Evolutionary conservation across 2,888 invertebrate genomes (phyloP).

Genomic region (Drosophila affinis): DNA sequence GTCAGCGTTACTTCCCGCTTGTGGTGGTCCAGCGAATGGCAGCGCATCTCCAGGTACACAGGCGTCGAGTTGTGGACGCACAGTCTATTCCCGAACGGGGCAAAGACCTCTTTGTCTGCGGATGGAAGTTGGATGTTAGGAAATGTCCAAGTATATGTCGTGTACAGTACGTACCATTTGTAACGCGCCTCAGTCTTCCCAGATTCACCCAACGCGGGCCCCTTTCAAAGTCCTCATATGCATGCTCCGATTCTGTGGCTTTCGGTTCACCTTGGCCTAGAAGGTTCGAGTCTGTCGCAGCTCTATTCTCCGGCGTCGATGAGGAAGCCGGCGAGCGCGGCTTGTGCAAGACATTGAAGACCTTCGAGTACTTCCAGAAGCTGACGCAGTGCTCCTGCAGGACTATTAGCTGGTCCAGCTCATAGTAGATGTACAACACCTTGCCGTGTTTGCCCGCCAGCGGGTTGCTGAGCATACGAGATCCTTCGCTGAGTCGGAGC

Average conservation of each 20-base stretch:
- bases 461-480: slow-evolving; percentile 74
- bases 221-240: neutral
- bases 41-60: slow-evolving; percentile 82
- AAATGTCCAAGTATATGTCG: slow-evolving; percentile 34
- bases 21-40: slow-evolving; percentile 74
- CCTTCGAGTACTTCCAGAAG: slow-evolving; percentile 82
- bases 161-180: slow-evolving; percentile 65
- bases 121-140: neutral
- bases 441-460: slow-evolving; percentile 75
- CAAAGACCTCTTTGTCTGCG: slow-evolving; percentile 79
- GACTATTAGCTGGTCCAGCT: slow-evolving; percentile 80
- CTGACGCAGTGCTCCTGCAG: slow-evolving; percentile 79
- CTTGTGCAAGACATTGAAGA: slow-evolving; percentile 73
- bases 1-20: slow-evolving; percentile 80
- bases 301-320: neutral
- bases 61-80: slow-evolving; percentile 82
- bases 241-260: slow-evolving; percentile 24
- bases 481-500: slow-evolving; percentile 57
- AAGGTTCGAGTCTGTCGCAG: neutral
- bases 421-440: slow-evolving; percentile 80
- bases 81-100: slow-evolving; percentile 81
- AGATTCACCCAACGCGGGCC: slow-evolving; percentile 75
- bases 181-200: slow-evolving; percentile 76
- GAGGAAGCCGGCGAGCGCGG: neutral
- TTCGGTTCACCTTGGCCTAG: neutral